A percentile compares a stretch with the other conserved stretches of the same genome.
Conservation (phyloP, 2,888 invertebrate genomes). For the Neoitamus cyanurus region DNA sequence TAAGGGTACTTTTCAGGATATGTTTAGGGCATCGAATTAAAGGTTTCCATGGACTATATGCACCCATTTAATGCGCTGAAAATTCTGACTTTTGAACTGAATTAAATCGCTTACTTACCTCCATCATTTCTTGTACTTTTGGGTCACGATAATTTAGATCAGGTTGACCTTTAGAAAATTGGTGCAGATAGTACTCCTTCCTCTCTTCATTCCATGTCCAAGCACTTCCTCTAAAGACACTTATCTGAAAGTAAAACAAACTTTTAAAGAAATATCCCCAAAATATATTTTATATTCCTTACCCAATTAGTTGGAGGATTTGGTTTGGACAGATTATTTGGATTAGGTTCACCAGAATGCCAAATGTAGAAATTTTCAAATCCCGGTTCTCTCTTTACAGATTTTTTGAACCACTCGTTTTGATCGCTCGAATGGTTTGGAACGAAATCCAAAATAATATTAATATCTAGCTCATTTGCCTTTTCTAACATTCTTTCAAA, state of each 20-base stretch:
- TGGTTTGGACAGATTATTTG: constrained; percentile 55
- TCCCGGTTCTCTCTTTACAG: constrained; percentile 71
- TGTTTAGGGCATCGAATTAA: no score
- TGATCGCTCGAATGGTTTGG: constrained; percentile 84
- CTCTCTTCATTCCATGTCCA: constrained; percentile 76
- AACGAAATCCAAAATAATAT: constrained; percentile 74
- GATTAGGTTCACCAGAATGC: constrained; percentile 71
- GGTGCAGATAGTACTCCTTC: constrained; percentile 74
- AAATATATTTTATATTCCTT: neutral
- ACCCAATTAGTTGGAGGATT: constrained; percentile 61
- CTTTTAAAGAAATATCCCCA: neutral
- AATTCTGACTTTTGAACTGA: no score
- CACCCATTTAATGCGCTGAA: no score
- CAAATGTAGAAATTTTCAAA: constrained; percentile 83
- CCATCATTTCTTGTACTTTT: constrained; percentile 68
- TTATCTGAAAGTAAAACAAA: constrained; percentile 55
- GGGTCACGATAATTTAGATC: constrained; percentile 74
- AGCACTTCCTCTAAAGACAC: constrained; percentile 66
- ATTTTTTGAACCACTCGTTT: constrained; percentile 86
- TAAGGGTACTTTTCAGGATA: no score
- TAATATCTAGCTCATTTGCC: constrained; percentile 67
- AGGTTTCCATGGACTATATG: no score
- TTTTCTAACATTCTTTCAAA: constrained; percentile 73
- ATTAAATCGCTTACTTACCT: constrained; percentile 50
- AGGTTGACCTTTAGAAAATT: constrained; percentile 72